Evolutionary conservation across 2,113 vertebrate genomes (phyloP), one percentile per base, ranked within the genome.

Genomic region (Chrysemys picta): DNA sequence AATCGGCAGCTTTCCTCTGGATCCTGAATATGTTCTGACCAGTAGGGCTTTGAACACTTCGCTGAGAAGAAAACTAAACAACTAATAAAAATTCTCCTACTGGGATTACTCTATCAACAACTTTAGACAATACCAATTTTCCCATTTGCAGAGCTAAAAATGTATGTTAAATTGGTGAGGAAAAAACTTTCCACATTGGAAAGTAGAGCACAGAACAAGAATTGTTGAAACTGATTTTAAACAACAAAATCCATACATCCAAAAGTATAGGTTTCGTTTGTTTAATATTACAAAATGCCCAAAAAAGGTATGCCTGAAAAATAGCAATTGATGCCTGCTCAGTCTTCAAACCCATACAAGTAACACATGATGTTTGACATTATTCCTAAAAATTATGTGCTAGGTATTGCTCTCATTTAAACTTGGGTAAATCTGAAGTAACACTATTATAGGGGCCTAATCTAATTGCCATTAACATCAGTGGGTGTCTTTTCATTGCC

Each of bases 51-150:
- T 85, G 80, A 85, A 89, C 85, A 95, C 89, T 94, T 91, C 87
- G 62, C 72, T 62, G 59, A 91, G 86, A 84, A 93, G 81, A 69
- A 92, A 95, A 89, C 75, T 95, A 93, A 88, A 86, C 42, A 88
- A 92, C 89, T 89, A 95, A 78, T 93, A 49, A 72, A 76, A 92
- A 84, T 42, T 85, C 91, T 84, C 59, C 88, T 91, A 57, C 85
- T 24, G 89, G 65, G 42, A 88, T 96, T 89, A 90, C 85, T 96
- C 87, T 93, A 81, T 95, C 95, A 95, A 80, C 50, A 94, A 89
- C 83, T 91, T 93, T 92, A 92, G 84, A 89, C 72, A 93, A 94
- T 96, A 93, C 25, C 49, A 79, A 69, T 93, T 95, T 94, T 96
- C 83, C 96, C 56, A 82, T 95, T 95, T 57, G 65, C 59, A 45